Conservation (phyloP, 2,113 vertebrate species). For the Macroglossus sobrinus region DNA sequence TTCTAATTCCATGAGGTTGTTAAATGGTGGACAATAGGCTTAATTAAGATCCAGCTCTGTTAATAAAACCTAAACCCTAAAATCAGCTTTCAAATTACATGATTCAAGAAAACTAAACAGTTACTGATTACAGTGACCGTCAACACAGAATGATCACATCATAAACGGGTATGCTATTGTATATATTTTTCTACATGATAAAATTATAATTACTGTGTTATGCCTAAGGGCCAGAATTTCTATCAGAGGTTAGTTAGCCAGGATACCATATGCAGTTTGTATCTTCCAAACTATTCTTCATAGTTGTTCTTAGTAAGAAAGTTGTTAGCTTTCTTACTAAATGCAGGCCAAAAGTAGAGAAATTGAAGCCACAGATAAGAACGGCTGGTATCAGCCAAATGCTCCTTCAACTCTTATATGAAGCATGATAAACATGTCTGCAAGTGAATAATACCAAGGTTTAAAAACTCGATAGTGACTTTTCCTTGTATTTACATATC, state of each 20-base stretch:
- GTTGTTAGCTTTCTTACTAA: background rate
- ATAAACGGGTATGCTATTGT: background rate
- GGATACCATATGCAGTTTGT: background rate
- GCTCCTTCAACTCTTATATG: background rate
- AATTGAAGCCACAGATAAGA: background rate
- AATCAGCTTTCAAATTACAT: conserved; percentile 8
- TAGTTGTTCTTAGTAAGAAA: background rate
- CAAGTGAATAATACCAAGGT: background rate
- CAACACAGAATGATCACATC: background rate
- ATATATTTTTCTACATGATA: background rate
- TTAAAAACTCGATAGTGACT: background rate
- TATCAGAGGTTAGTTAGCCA: background rate
- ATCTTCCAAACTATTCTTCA: background rate
- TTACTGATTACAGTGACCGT: background rate
- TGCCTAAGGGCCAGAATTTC: background rate
- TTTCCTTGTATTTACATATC: background rate
- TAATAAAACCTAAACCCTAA: background rate
- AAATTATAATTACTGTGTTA: background rate
- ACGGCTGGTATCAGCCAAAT: background rate
- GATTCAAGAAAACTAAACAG: conserved; percentile 13
- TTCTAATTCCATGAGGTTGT: background rate
- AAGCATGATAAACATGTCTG: background rate
- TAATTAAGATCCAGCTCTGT: background rate
- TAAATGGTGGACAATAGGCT: background rate
- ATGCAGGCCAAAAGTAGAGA: background rate